A percentile compares a stretch with the other conserved stretches of the same genome.
Evolutionary conservation across 2,113 vertebrate species (phyloP).

Genomic region (Lynx canadensis): DNA sequence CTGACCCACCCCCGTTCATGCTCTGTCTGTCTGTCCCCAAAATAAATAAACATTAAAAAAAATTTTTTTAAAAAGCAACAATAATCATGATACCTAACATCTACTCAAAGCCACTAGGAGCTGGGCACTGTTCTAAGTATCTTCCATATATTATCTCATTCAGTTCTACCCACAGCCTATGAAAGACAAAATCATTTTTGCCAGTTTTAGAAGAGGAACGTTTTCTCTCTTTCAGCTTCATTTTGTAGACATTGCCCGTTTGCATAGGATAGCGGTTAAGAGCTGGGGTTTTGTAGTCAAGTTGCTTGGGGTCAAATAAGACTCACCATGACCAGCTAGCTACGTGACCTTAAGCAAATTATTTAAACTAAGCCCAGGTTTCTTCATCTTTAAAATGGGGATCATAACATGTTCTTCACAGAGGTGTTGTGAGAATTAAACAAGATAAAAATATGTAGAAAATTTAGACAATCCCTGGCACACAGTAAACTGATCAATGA

Average conservation of each 20-base stretch:
- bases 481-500: neutral
- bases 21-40: too few relatives aligned
- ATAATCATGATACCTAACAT: neutral
- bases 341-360: neutral
- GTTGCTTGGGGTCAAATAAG: neutral
- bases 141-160: neutral
- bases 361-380: neutral
- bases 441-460: neutral
- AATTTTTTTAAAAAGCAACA: neutral
- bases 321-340: neutral
- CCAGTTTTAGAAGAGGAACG: neutral
- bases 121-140: neutral
- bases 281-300: slow-evolving; percentile 7
- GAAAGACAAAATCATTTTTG: neutral
- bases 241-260: neutral
- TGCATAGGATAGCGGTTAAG: neutral
- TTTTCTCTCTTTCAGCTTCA: slow-evolving; percentile 7
- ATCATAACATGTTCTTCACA: neutral
- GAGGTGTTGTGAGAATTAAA: neutral
- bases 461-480: neutral
- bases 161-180: neutral
- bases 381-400: neutral
- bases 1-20: too few relatives aligned
- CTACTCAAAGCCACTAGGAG: neutral
- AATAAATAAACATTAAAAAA: too few relatives aligned